phyloP scores from a whole-genome alignment of 2,888 invertebrate species.

The Xylophagus ater region DNA sequence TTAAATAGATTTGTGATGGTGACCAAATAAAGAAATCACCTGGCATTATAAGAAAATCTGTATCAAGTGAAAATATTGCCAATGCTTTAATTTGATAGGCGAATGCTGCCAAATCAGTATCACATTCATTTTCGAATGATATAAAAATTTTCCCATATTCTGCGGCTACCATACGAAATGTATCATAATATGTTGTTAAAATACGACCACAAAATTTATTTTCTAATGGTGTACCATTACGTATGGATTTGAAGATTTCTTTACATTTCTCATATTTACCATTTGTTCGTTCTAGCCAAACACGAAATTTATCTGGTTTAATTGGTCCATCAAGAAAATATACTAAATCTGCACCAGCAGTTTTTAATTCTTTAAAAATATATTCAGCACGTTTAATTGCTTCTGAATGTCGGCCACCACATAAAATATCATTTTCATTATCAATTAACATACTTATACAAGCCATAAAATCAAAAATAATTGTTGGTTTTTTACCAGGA shows the following conservation, averaged over 20 bases:
- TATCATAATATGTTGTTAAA: conserved; percentile 9
- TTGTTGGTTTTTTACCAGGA: conserved; percentile 8
- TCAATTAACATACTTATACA: conserved; percentile 6
- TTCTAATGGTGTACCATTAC: conserved; percentile 1
- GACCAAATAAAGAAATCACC: conserved; percentile 14
- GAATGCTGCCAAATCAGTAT: conserved; percentile 12
- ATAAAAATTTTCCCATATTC: conserved; percentile 14
- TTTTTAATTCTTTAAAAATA: conserved; percentile 12
- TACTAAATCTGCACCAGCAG: conserved; percentile 7
- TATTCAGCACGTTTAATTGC: conserved; percentile 2
- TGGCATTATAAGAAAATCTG: conserved; percentile 16
- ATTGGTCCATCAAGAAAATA: conserved; percentile 17
- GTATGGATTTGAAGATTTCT: conserved; percentile 8
- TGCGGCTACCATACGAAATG: conserved; percentile 9
- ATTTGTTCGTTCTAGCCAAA: conserved; percentile 7
- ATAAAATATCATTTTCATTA: conserved; percentile 7
- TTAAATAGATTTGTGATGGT: conserved; percentile 4
- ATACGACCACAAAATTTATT: conserved; percentile 3
- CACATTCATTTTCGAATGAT: conserved; percentile 14
- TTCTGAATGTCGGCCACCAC: conserved; percentile 12
- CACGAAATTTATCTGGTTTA: conserved; percentile 10
- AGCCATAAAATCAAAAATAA: conserved; percentile 14
- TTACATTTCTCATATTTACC: conserved; percentile 6
- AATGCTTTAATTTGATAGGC: conserved; percentile 8
- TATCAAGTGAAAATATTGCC: conserved; percentile 13